A percentile compares a stretch with the other conserved stretches of the same genome.
phyloP scores from a whole-genome alignment of 2,113 vertebrate species.

The Phaethon lepturus region DNA sequence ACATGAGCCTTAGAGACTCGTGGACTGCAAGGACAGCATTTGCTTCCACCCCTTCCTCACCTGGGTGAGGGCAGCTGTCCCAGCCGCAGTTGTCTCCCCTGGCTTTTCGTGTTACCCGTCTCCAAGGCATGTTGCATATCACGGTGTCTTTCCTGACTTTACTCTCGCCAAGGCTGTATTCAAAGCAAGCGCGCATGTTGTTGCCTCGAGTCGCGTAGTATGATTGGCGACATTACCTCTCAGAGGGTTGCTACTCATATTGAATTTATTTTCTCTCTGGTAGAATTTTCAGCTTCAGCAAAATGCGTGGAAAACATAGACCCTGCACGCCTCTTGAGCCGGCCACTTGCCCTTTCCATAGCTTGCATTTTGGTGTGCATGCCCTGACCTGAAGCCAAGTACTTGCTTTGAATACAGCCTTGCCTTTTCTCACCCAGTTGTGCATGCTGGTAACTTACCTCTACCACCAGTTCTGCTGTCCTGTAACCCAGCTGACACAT shows the following conservation, averaged over 20 bases:
- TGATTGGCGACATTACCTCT: fast-evolving
- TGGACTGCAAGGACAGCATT: background rate
- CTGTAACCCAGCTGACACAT: conserved; percentile 13
- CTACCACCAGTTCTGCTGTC: background rate
- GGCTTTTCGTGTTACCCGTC: background rate
- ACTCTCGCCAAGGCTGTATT: background rate
- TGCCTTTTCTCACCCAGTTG: background rate
- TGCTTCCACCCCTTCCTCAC: background rate
- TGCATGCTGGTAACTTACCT: conserved; percentile 2
- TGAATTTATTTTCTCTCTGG: background rate
- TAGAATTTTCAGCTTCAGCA: background rate
- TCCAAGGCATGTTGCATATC: background rate
- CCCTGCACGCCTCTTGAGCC: background rate
- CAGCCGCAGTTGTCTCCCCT: background rate
- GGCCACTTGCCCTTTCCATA: background rate
- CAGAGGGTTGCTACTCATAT: background rate
- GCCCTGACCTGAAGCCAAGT: background rate
- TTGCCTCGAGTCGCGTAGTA: background rate
- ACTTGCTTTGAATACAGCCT: background rate
- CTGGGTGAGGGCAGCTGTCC: background rate
- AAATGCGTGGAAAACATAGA: background rate
- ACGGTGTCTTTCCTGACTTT: background rate
- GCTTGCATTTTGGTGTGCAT: background rate
- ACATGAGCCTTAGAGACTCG: background rate
- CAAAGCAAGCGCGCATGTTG: background rate